phyloP scores from a whole-genome alignment of 2,797 vertebrate species.

The Enteromius treurensis region DNA sequence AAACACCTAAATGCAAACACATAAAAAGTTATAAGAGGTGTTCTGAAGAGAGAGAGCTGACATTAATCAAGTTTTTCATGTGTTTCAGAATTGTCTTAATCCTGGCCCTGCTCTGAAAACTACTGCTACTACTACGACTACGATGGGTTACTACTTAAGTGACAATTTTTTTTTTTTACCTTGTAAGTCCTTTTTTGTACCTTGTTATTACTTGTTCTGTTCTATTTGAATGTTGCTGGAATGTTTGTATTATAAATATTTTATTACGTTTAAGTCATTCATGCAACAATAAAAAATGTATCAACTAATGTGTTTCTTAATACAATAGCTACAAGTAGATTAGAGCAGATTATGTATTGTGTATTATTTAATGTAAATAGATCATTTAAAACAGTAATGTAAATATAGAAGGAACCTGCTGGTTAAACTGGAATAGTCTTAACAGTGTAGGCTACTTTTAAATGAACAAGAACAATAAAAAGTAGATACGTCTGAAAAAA shows the following conservation, averaged over 20 bases:
- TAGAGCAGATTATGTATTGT: not conserved
- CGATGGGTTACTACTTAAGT: not conserved
- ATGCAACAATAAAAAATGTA: slow-evolving; percentile 27
- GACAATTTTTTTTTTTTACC: not conserved
- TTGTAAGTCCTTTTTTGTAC: slow-evolving; percentile 4
- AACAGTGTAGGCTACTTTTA: not conserved
- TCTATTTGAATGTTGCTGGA: slow-evolving; percentile 21
- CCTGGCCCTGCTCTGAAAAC: not conserved
- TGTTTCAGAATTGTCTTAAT: not conserved
- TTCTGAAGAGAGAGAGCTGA: not conserved
- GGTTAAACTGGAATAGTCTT: not conserved
- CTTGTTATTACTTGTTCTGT: not conserved
- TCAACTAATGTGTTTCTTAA: not conserved
- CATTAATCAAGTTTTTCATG: not conserved
- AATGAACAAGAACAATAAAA: slow-evolving; percentile 56
- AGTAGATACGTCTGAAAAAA: slow-evolving; percentile 46
- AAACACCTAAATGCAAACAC: not conserved
- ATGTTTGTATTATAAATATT: slow-evolving; percentile 26
- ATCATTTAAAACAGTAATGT: not conserved
- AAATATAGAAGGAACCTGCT: not conserved
- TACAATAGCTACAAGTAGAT: not conserved
- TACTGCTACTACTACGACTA: not conserved
- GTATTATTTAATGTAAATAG: not conserved
- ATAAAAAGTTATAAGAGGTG: not conserved
- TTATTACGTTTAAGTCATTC: not conserved